Percentiles rank a stretch among this genome's conserved stretches.
These are phyloP conservation scores for Neogale vison DNA, from an alignment of 2,113 vertebrate species.

Conservation along the genomic window DNA sequence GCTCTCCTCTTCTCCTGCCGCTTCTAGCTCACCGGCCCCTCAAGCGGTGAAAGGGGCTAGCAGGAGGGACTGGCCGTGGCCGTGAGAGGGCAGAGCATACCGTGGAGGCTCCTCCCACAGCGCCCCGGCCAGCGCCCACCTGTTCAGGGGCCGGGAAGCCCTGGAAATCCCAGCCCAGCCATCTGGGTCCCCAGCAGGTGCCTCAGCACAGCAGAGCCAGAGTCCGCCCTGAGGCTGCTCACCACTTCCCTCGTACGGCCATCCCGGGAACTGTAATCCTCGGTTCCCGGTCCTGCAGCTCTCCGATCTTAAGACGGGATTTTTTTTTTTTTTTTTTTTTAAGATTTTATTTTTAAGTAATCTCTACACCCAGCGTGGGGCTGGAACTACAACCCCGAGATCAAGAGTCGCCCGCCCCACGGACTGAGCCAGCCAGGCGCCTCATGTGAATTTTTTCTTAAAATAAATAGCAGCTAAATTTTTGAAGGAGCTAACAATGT, in stretches of 20 bases:
- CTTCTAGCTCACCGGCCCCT: background rate
- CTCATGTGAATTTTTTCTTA: background rate
- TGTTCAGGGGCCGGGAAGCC: slow-evolving; percentile 69
- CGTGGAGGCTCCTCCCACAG: background rate
- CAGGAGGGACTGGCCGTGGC: background rate
- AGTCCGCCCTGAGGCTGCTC: slow-evolving; percentile 35
- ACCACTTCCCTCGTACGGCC: slow-evolving; percentile 55
- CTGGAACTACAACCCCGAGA: background rate
- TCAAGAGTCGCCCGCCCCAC: background rate
- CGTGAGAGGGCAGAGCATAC: background rate
- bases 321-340: background rate
- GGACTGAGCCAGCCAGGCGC: no score
- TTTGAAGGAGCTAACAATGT: background rate
- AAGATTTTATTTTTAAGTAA: background rate
- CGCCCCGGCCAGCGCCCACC: slow-evolving; percentile 50
- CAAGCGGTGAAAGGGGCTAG: background rate
- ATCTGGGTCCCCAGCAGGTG: slow-evolving; percentile 76
- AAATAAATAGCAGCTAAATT: background rate
- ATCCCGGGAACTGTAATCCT: slow-evolving; percentile 37
- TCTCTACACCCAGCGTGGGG: background rate
- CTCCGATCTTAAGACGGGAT: background rate
- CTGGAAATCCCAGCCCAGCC: slow-evolving; percentile 65
- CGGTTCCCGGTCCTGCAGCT: background rate
- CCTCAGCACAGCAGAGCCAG: background rate
- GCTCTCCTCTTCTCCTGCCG: background rate